These are phyloP conservation scores for Gonocerus acuteangulatus DNA, from an alignment of 2,888 invertebrate genomes.

Conservation along the genomic window DNA sequence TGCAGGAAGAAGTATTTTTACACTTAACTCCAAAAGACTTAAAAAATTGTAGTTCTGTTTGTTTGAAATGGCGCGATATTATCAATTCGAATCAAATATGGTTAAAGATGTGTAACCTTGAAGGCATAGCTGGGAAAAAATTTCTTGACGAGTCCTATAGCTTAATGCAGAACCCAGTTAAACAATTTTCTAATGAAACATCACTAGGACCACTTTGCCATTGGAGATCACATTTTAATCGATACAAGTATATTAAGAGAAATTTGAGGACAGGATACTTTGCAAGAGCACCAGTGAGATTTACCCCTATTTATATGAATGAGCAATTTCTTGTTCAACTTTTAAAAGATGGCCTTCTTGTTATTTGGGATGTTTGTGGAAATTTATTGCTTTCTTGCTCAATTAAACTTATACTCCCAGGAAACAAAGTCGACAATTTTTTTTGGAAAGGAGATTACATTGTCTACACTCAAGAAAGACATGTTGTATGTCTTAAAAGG, in stretches of 20 bases:
- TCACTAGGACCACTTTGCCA: slow-evolving; percentile 11
- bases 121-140: slow-evolving; percentile 14
- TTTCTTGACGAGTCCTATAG: slow-evolving; percentile 17
- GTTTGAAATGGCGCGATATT: slow-evolving; percentile 31
- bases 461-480: slow-evolving; percentile 3
- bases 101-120: slow-evolving; percentile 26
- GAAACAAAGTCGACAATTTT: slow-evolving; percentile 3
- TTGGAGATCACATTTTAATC: slow-evolving; percentile 31
- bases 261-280: slow-evolving; percentile 31
- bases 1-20: slow-evolving; percentile 32
- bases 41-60: slow-evolving; percentile 28
- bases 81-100: slow-evolving; percentile 33
- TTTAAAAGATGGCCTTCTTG: not conserved
- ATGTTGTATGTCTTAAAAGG: slow-evolving; percentile 9
- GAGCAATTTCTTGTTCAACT: slow-evolving; percentile 9
- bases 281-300: not conserved
- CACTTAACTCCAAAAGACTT: slow-evolving; percentile 28
- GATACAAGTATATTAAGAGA: slow-evolving; percentile 25
- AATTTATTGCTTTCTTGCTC: not conserved
- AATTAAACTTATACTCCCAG: not conserved
- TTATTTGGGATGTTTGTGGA: slow-evolving; percentile 5
- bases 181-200: slow-evolving; percentile 4
- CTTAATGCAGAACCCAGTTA: slow-evolving; percentile 25
- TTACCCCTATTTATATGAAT: slow-evolving; percentile 3
- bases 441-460: slow-evolving; percentile 3